Base-by-base conservation (phyloP, 2,113 vertebrate species). In the Poeciliopsis retropinna region DNA sequence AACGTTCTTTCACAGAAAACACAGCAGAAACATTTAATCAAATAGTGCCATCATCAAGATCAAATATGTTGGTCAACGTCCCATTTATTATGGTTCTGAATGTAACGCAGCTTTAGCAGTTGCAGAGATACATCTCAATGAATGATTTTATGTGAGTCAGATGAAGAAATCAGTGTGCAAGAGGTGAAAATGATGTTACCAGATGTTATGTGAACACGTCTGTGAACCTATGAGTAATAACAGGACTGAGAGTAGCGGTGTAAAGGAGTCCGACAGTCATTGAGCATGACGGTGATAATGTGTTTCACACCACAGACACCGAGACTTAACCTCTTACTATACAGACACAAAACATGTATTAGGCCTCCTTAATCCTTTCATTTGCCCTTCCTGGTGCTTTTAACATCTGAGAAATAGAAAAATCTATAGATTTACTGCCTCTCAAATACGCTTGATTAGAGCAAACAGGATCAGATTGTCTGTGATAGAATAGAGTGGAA, bases 381-480 rank as follows among this genome's bases (percentile, higher is more conserved):
- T 80, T 81, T 83, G 57, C 79, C 47, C 76, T 73, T 60, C 72
- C 19, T 31, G n/a, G 71, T 64, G 60, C 54, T 64, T 39, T 66
- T 17, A 72, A 44, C 44, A 64, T 79, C 31, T 27, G 39, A 47
- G 34, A 4, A 47, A 39, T 39, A 73, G 71, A 67, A 25, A 51
- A 37, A 62, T 65, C 64, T 67, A 31, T 51, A 70, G 11, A 70
- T 60, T 28, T 44, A 10, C 41, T 57, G 65, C 63, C 62, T 47
- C 65, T 22, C 4, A 71, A 67, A 75, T 14, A 2, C 30, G 65
- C 34, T 75, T 85, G 81, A 86, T 83, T 78, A 80, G 54, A 80
- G 75, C 70, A 83, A 85, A 82, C 69, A 73, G 47, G 68, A 82
- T 85, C 71, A 57, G 77, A 41, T 54, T n/a, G 54, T 76, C 39